These are phyloP conservation scores for Stenodema calcarata DNA, from an alignment of 2,888 invertebrate genomes.

Conservation along the genomic window DNA sequence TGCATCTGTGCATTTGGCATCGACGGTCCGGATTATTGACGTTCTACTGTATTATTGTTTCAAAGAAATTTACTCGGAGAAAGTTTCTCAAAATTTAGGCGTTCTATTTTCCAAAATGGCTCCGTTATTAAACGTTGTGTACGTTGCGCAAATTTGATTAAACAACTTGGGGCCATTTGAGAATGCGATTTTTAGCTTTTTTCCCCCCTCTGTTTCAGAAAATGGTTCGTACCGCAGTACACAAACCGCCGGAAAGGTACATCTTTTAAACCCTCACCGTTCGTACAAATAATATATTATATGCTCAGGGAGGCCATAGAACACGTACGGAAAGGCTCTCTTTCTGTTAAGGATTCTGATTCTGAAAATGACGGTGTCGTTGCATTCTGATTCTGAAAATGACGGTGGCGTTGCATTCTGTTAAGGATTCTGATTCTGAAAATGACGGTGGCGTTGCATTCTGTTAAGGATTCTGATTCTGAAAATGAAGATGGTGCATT, in stretches of 20 bases:
- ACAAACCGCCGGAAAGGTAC: too few species aligned
- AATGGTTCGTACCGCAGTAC: not conserved
- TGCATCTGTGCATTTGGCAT: too few species aligned
- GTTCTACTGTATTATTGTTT: too few species aligned
- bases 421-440: not conserved
- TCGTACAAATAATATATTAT: too few species aligned
- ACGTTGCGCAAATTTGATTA: not conserved
- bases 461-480: not conserved
- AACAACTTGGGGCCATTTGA: not conserved
- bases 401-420: not conserved
- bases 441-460: not conserved
- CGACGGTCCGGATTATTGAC: too few species aligned
- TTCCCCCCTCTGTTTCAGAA: not conserved
- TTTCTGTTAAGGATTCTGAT: too few species aligned
- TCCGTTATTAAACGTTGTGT: too few species aligned
- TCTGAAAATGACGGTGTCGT: too few species aligned
- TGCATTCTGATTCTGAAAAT: too few species aligned
- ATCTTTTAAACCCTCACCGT: too few species aligned
- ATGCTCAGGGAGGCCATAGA: too few species aligned
- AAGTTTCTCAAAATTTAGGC: not conserved
- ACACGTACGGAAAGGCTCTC: too few species aligned
- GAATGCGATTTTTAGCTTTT: not conserved
- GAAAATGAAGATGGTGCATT: not conserved
- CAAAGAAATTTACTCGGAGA: not conserved
- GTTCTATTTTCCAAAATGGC: not conserved